phyloP scores from a whole-genome alignment of 92 coral and sea anemone species.

The Heliopora coerulea region DNA sequence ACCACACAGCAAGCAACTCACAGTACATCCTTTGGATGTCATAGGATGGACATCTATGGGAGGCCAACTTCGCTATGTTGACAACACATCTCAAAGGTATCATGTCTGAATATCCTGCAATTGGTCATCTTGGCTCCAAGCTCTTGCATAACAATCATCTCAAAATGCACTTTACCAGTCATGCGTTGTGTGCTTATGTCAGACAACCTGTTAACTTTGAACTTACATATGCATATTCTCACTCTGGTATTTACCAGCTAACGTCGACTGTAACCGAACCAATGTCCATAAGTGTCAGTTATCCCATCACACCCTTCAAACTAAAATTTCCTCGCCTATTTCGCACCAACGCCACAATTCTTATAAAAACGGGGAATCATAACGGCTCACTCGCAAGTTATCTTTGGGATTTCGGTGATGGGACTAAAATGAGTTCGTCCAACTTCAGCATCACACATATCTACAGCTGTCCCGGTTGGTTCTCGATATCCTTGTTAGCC shows the following conservation, averaged over 20 bases:
- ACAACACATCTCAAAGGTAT: constrained; percentile 43
- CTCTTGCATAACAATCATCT: constrained; percentile 53
- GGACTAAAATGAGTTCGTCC: constrained; percentile 47
- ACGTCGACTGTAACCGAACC: constrained; percentile 66
- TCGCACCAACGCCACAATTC: constrained; percentile 61
- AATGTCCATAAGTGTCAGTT: constrained; percentile 53
- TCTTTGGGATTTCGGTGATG: constrained; percentile 87
- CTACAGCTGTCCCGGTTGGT: constrained; percentile 57
- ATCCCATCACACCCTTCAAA: constrained; percentile 61
- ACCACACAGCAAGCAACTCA: constrained; percentile 45
- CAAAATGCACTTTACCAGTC: constrained; percentile 54
- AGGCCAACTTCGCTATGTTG: constrained; percentile 64
- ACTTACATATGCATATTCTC: constrained; percentile 56
- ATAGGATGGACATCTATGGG: constrained; percentile 77
- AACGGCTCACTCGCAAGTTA: constrained; percentile 70
- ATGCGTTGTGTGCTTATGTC: constrained; percentile 73
- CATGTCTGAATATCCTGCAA: constrained; percentile 57
- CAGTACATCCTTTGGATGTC: constrained; percentile 62
- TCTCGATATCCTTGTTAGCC: constrained; percentile 57
- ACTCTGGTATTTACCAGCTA: constrained; percentile 66
- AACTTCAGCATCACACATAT: constrained; percentile 43
- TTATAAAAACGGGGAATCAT: constrained; percentile 56
- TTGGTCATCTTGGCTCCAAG: constrained; percentile 47
- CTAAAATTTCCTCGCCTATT: constrained; percentile 47
- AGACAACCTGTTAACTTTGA: constrained; percentile 71